A percentile compares a stretch with the other conserved stretches of the same genome.
Evolutionary conservation across 2,113 vertebrate species (phyloP).

Genomic region (Sinocyclocheilus rhinocerous): DNA sequence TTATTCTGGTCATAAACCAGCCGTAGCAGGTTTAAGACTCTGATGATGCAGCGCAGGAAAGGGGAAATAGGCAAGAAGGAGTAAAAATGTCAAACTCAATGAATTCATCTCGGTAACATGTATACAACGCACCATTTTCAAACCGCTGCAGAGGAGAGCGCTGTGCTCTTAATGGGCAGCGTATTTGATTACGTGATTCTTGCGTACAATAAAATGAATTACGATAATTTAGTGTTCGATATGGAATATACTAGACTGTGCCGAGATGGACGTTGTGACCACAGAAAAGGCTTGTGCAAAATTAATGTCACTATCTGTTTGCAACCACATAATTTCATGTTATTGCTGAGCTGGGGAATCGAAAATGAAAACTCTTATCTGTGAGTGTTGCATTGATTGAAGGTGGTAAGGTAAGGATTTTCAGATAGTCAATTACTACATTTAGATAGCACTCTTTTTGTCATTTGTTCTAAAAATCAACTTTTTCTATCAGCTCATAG

Average conservation of each 20-base stretch:
- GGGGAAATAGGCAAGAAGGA: conserved; percentile 45
- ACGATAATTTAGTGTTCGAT: conserved; percentile 44
- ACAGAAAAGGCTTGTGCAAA: conserved; percentile 46
- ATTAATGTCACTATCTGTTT: conserved; percentile 57
- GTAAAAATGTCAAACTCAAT: conserved; percentile 61
- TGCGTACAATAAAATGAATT: conserved; percentile 35
- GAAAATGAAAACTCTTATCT: conserved; percentile 58
- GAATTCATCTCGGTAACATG: conserved; percentile 64
- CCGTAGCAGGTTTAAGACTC: conserved; percentile 61
- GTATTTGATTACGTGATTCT: conserved; percentile 49
- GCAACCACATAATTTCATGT: conserved; percentile 54
- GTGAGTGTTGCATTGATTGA: conserved; percentile 48
- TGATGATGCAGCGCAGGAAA: conserved; percentile 42
- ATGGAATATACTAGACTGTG: neutral
- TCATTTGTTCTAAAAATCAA: conserved; percentile 66
- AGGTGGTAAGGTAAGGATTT: conserved; percentile 50
- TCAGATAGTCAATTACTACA: conserved; percentile 56
- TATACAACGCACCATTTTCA: conserved; percentile 53
- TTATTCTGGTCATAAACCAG: conserved; percentile 63
- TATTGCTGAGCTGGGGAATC: conserved; percentile 42
- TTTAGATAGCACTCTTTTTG: conserved; percentile 48
- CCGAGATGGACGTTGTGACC: conserved; percentile 30
- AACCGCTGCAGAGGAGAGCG: conserved; percentile 49
- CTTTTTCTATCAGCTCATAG: conserved; percentile 73
- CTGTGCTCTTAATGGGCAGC: conserved; percentile 59